Evolutionary conservation across 2,113 vertebrate species (phyloP).

Genomic region (Rostratula benghalensis): DNA sequence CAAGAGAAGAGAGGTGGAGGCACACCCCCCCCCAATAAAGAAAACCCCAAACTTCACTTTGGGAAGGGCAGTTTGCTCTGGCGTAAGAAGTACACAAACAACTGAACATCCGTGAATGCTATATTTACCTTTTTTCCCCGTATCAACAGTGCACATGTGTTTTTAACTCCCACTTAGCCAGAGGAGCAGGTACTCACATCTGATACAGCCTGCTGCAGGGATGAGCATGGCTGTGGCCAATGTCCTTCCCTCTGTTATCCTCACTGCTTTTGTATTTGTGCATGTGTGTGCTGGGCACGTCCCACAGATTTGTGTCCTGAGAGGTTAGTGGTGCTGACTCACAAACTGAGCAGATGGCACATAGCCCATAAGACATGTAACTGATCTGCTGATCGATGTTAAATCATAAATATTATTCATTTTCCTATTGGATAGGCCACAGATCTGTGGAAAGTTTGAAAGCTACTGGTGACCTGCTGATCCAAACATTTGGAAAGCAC

Average conservation of each 20-base stretch:
- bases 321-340: background rate
- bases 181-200: background rate
- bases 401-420: background rate
- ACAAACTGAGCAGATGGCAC: background rate
- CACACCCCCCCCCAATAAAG: background rate
- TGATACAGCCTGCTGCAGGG: background rate
- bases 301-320: background rate
- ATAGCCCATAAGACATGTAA: background rate
- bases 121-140: background rate
- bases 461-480: background rate
- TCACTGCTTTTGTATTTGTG: background rate
- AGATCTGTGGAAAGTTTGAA: background rate
- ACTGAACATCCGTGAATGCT: rapidly evolving
- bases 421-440: background rate
- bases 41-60: background rate
- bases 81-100: background rate
- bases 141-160: background rate
- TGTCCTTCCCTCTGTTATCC: background rate
- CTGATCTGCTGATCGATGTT: background rate
- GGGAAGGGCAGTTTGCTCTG: background rate
- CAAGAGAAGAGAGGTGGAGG: background rate
- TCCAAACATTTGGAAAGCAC: background rate
- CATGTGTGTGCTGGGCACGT: rapidly evolving
- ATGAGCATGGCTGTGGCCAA: background rate
- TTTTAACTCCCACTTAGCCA: background rate